These are phyloP conservation scores for Rhopilema esculentum DNA, from an alignment of 30 jellyfish, hydroid and myxozoan species.

Conservation along the genomic window DNA sequence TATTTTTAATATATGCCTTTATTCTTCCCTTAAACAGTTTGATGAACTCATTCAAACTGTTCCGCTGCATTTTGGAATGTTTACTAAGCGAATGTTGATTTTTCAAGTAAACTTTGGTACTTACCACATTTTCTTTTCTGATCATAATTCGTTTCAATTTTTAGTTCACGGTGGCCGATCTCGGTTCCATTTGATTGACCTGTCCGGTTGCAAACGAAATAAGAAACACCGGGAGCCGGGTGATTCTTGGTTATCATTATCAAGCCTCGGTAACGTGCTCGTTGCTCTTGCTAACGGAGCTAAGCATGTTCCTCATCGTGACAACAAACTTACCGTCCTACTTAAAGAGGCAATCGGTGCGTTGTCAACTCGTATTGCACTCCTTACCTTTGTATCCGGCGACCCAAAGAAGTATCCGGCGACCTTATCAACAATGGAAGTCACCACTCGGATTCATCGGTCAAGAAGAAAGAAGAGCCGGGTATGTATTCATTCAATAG, in stretches of 20 bases:
- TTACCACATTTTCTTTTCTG: too few relatives aligned
- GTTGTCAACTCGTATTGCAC: slow-evolving; percentile 84
- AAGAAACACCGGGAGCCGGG: slow-evolving; percentile 68
- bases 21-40: too few relatives aligned
- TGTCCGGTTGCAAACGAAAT: slow-evolving; percentile 91
- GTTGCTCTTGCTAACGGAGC: slow-evolving; percentile 96
- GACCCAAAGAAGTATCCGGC: slow-evolving; percentile 87
- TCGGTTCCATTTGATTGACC: slow-evolving; percentile 85
- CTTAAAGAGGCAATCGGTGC: slow-evolving; percentile 96
- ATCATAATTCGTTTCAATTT: too few relatives aligned
- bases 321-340: slow-evolving; percentile 82
- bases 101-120: too few relatives aligned
- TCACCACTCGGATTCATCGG: slow-evolving; percentile 88
- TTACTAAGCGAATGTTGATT: too few relatives aligned
- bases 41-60: too few relatives aligned
- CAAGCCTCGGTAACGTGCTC: slow-evolving; percentile 88
- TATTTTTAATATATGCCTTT: too few relatives aligned
- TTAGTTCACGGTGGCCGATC: slow-evolving; percentile 98
- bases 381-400: slow-evolving; percentile 81
- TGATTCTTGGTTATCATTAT: slow-evolving; percentile 87
- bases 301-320: slow-evolving; percentile 93
- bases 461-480: slow-evolving; percentile 86
- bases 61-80: too few relatives aligned
- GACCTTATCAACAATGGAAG: slow-evolving; percentile 87
- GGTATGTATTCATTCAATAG: slow-evolving; percentile 43